Evolutionary conservation across 1,140 invertebrate genomes (phyloP).

Genomic region (Trinorchestia longiramus): DNA sequence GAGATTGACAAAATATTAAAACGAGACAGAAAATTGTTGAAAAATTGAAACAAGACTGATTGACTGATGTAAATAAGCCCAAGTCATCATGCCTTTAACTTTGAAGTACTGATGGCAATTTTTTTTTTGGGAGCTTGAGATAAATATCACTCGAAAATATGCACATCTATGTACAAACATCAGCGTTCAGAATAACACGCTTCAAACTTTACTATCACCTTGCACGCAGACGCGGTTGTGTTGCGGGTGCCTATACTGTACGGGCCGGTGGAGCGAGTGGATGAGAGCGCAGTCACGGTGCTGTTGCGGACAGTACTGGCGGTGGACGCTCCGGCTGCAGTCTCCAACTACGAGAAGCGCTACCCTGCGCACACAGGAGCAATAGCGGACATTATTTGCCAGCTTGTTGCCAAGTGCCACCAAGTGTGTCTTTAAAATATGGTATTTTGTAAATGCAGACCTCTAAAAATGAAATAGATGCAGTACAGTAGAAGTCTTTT

Average conservation of each 20-base stretch:
- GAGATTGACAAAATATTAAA: no score
- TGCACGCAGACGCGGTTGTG: constrained; percentile 70
- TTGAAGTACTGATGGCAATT: no score
- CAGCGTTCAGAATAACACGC: constrained; percentile 68
- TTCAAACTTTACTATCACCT: constrained; percentile 60
- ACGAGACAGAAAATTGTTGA: no score
- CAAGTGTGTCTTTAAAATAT: constrained; percentile 67
- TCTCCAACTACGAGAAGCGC: constrained; percentile 72
- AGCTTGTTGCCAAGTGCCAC: constrained; percentile 68
- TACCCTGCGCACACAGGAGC: constrained; percentile 73
- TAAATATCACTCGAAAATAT: no score
- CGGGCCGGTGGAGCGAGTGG: constrained; percentile 72
- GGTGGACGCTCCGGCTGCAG: constrained; percentile 63
- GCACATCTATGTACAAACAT: no score
- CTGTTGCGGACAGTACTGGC: constrained; percentile 70
- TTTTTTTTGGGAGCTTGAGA: no score
- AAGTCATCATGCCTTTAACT: no score
- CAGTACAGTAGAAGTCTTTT: no score
- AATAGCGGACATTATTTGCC: constrained; percentile 70
- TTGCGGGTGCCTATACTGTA: constrained; percentile 74
- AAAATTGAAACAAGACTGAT: no score
- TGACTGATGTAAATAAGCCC: no score
- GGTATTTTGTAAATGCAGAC: neutral
- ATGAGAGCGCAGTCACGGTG: constrained; percentile 74
- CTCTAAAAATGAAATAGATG: neutral